A percentile compares a stretch with the other conserved stretches of the same genome.
These are phyloP conservation scores for Cydia pomonella DNA, from an alignment of 1,140 invertebrate genomes.

Conservation along the genomic window DNA sequence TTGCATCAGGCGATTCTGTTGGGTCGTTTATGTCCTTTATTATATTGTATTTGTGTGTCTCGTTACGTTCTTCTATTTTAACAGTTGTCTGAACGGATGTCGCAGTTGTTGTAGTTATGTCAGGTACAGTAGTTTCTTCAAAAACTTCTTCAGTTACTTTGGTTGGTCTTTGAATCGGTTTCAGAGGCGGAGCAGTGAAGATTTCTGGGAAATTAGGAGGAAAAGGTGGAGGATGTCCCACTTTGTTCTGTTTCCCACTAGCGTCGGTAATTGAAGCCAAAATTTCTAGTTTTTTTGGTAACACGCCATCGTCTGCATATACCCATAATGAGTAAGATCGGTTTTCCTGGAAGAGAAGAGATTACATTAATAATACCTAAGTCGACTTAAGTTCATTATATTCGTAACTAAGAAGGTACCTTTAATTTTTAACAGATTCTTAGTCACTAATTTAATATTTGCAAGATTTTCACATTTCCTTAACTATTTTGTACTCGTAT, in stretches of 20 bases:
- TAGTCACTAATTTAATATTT: no score
- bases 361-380: not conserved
- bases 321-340: conserved; percentile 71
- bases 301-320: conserved; percentile 61
- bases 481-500: no score
- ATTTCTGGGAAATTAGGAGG: conserved; percentile 48
- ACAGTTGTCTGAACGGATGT: conserved; percentile 49
- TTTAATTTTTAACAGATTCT: no score
- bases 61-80: conserved; percentile 45
- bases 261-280: conserved; percentile 66
- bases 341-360: conserved; percentile 66
- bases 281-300: conserved; percentile 69
- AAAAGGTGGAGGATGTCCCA: conserved; percentile 58
- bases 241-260: conserved; percentile 49
- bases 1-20: conserved; percentile 47
- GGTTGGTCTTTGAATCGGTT: conserved; percentile 60
- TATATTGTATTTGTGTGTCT: conserved; percentile 36
- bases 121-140: conserved; percentile 62
- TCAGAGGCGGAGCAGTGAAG: conserved; percentile 45
- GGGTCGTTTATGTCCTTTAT: conserved; percentile 46
- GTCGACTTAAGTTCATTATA: not conserved
- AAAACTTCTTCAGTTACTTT: conserved; percentile 54
- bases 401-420: not conserved
- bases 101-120: conserved; percentile 50
- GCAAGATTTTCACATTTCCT: no score